Evolutionary conservation across 2,113 vertebrate species (phyloP).

Genomic region (Tenrec ecaudatus): DNA sequence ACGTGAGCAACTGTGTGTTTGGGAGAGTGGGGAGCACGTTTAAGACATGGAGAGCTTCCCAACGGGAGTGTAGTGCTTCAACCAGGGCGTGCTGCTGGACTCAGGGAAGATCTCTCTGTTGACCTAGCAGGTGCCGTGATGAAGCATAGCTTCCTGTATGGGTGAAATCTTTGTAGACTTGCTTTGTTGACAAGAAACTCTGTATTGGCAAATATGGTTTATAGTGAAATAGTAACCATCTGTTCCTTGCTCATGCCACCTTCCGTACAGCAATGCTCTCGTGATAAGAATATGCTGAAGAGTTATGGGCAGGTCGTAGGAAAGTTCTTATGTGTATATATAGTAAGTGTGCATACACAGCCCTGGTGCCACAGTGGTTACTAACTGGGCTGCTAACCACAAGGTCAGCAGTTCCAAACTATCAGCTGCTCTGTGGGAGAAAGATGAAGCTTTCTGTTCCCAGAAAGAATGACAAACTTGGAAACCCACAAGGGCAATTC

Average conservation of each 20-base stretch:
- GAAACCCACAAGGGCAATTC: too few relatives aligned
- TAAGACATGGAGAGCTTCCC: neutral
- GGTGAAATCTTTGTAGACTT: neutral
- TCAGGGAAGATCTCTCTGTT: neutral
- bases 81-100: accelerated
- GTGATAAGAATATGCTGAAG: conserved; percentile 45
- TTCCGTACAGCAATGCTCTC: neutral
- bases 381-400: too few relatives aligned
- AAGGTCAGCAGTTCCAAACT: too few relatives aligned
- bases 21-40: neutral
- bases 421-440: too few relatives aligned
- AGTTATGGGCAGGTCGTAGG: neutral
- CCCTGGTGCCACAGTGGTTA: neutral
- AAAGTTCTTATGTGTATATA: neutral
- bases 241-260: neutral
- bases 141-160: neutral
- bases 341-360: neutral
- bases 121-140: neutral
- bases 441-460: too few relatives aligned
- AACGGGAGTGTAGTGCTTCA: neutral
- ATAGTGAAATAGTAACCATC: neutral
- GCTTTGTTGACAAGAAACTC: neutral
- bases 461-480: too few relatives aligned
- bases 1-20: neutral
- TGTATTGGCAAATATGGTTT: neutral